Conservation (phyloP, 2,113 vertebrate genomes). For the Alosa alosa region DNA sequence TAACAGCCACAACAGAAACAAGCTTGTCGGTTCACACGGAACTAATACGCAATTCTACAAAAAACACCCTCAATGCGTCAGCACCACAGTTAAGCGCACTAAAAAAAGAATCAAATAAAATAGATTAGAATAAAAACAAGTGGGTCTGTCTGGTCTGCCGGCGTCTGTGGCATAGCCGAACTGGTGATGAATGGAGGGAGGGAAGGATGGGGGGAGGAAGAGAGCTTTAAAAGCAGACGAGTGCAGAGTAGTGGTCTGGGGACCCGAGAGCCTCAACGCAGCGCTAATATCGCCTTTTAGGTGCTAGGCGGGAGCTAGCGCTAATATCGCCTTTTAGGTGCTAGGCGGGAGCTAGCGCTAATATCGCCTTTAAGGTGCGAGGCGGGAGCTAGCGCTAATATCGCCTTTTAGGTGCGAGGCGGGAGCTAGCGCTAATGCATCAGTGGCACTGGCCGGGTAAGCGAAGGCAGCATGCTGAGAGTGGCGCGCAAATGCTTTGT, state of each 20-base stretch:
- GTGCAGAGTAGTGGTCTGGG: too few species aligned
- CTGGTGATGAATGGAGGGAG: too few species aligned
- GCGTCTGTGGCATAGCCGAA: too few species aligned
- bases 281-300: neutral
- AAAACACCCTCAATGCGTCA: neutral
- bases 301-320: neutral
- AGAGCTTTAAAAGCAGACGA: too few species aligned
- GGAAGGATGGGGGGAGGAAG: too few species aligned
- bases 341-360: neutral
- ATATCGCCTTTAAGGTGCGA: neutral
- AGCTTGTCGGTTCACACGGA: neutral
- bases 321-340: neutral
- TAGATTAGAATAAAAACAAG: neutral
- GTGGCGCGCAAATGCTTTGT: constrained; percentile 28
- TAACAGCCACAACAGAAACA: neutral
- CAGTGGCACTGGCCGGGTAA: constrained; percentile 1
- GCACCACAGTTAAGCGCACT: neutral
- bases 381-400: neutral
- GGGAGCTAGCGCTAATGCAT: constrained; percentile 21
- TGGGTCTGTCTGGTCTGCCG: too few species aligned
- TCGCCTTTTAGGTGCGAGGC: neutral
- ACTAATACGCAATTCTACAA: neutral
- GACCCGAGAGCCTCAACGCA: neutral
- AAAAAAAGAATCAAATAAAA: neutral
- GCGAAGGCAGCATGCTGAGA: constrained; percentile 13